A percentile compares a stretch with the other conserved stretches of the same genome.
Evolutionary conservation across 2,113 vertebrate species (phyloP).

Genomic region (Pholis gunnellus): DNA sequence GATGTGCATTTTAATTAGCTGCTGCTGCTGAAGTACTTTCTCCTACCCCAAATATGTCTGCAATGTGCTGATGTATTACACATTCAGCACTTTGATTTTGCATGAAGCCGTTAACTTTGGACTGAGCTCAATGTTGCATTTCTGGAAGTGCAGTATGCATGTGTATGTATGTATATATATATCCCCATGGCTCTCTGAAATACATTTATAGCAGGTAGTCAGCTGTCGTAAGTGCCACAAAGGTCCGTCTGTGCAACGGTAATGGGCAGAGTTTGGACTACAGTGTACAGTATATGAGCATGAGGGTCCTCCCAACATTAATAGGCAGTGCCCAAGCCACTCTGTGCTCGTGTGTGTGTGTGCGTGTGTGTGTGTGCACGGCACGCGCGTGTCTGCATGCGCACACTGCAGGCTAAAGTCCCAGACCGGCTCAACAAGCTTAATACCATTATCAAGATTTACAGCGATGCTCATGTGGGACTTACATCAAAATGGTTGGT

Average conservation of each 20-base stretch:
- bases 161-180: background rate
- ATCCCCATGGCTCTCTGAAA: conserved; percentile 28
- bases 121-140: conserved; percentile 27
- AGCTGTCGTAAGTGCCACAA: conserved; percentile 54
- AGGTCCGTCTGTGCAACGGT: conserved; percentile 32
- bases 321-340: conserved; percentile 37
- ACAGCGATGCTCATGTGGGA: conserved; percentile 79
- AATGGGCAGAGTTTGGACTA: conserved; percentile 49
- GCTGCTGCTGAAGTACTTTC: conserved; percentile 5
- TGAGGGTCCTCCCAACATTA: conserved; percentile 48
- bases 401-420: conserved; percentile 54
- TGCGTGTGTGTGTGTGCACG: conserved; percentile 16
- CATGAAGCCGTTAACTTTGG: conserved; percentile 30
- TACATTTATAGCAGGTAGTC: conserved; percentile 52
- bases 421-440: conserved; percentile 71
- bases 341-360: conserved; percentile 6
- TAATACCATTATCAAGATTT: conserved; percentile 83
- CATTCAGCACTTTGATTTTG: conserved; percentile 47
- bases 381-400: conserved; percentile 12
- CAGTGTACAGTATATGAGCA: conserved; percentile 9
- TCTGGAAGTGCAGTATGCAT: background rate
- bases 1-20: conserved; percentile 47
- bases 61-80: conserved; percentile 45
- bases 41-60: conserved; percentile 23
- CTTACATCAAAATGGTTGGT: conserved; percentile 75